phyloP scores from a whole-genome alignment of 1,140 invertebrate species.

The Solen grandis region DNA sequence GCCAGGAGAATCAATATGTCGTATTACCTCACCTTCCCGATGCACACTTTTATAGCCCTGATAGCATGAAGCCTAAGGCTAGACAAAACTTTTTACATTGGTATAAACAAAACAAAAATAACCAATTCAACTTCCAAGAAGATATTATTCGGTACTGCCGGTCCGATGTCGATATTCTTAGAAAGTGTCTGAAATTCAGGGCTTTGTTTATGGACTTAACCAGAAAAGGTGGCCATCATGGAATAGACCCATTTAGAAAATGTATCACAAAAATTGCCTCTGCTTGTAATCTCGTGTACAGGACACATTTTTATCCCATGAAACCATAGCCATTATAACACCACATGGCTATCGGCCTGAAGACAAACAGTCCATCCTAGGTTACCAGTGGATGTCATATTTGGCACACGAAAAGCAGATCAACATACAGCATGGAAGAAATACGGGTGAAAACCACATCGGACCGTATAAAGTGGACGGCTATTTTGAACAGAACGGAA shows the following conservation, averaged over 20 bases:
- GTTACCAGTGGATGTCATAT: neutral
- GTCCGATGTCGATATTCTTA: conserved; percentile 45
- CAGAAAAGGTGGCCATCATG: neutral
- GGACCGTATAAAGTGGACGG: conserved; percentile 33
- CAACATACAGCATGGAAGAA: conserved; percentile 32
- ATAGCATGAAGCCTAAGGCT: conserved; percentile 6
- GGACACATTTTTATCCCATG: neutral
- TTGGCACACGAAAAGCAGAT: neutral
- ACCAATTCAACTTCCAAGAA: conserved; percentile 5
- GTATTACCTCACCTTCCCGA: conserved; percentile 3
- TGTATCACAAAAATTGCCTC: conserved; percentile 11
- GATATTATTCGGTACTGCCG: conserved; percentile 11
- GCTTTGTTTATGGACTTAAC: neutral
- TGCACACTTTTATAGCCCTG: neutral
- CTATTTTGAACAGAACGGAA: neutral
- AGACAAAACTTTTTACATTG: conserved; percentile 24
- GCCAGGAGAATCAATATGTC: conserved; percentile 41
- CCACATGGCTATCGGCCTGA: neutral
- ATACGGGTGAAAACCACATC: conserved; percentile 15
- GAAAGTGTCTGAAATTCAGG: conserved; percentile 17
- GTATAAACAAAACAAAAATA: conserved; percentile 16
- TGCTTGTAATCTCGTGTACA: conserved; percentile 10
- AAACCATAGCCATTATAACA: conserved; percentile 5
- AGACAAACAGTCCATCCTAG: neutral
- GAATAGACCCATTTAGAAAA: neutral